Evolutionary conservation across 2,888 invertebrate genomes (phyloP).

Genomic region (Acleris literana): DNA sequence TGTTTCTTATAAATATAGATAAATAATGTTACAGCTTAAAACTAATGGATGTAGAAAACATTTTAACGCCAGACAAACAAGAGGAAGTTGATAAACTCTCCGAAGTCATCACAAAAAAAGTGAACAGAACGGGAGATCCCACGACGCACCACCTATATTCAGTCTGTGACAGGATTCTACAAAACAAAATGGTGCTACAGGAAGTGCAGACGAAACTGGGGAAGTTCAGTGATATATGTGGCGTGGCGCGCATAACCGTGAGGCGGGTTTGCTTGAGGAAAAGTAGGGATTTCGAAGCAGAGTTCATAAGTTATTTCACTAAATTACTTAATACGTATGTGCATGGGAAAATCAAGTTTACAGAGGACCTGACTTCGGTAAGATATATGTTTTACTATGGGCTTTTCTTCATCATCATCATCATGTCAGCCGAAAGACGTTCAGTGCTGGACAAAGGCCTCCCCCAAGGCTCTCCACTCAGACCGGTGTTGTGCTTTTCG

Average conservation of each 20-base stretch:
- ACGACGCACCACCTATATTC: constrained; percentile 3
- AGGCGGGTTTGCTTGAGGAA: not conserved
- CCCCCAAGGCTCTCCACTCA: no score
- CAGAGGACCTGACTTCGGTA: constrained; percentile 57
- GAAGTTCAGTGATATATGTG: constrained; percentile 29
- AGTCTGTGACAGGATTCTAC: constrained; percentile 41
- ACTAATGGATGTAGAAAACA: not conserved
- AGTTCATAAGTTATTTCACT: constrained; percentile 50
- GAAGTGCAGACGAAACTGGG: constrained; percentile 35
- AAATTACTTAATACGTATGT: constrained; percentile 53
- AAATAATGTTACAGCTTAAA: constrained; percentile 15
- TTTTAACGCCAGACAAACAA: not conserved
- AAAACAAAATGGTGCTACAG: constrained; percentile 35
- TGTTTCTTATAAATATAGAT: not conserved
- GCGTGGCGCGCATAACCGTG: constrained; percentile 16
- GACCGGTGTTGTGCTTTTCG: no score
- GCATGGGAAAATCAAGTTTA: constrained; percentile 48
- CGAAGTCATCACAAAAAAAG: not conserved
- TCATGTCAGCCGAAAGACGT: no score
- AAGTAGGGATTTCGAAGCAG: constrained; percentile 36
- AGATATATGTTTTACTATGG: constrained; percentile 3
- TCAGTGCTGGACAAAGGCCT: no score
- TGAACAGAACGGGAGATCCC: not conserved
- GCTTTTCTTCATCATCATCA: no score
- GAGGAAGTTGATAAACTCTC: not conserved